A percentile compares a stretch with the other conserved stretches of the same genome.
phyloP scores from a whole-genome alignment of 1,140 invertebrate genomes.

The Charaxes varanes region DNA sequence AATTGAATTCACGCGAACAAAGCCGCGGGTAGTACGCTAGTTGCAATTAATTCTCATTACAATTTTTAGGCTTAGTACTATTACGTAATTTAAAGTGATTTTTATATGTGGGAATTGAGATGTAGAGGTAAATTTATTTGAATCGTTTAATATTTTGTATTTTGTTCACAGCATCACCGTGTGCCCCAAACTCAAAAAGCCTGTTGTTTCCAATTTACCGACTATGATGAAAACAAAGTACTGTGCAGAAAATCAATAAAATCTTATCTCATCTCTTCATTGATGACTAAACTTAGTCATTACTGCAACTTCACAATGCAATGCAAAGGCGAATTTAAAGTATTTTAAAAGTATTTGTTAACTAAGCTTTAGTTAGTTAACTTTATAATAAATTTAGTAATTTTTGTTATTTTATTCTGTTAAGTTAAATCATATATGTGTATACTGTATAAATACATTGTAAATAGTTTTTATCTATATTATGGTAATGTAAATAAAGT shows the following conservation, averaged over 20 bases:
- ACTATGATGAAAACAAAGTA: conserved; percentile 73
- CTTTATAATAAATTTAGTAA: too few relatives aligned
- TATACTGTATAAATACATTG: too few relatives aligned
- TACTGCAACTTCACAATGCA: conserved; percentile 10
- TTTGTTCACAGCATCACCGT: conserved; percentile 74
- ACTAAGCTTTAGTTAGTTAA: too few relatives aligned
- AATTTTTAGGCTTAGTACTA: too few relatives aligned
- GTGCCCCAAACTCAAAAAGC: conserved; percentile 74
- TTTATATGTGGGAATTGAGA: conserved; percentile 3
- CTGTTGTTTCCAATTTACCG: conserved; percentile 72
- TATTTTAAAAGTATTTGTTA: conserved; percentile 56
- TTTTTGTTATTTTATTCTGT: not conserved
- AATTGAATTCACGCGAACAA: too few relatives aligned
- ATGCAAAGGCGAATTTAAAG: conserved; percentile 35
- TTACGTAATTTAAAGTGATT: too few relatives aligned
- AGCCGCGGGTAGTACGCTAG: too few relatives aligned
- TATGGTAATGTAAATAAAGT: not conserved
- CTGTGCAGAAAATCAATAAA: conserved; percentile 55
- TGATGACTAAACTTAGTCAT: too few relatives aligned
- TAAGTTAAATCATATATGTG: not conserved
- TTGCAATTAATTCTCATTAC: too few relatives aligned
- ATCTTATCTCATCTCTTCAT: too few relatives aligned
- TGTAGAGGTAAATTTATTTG: too few relatives aligned
- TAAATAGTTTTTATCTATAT: too few relatives aligned
- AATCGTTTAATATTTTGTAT: conserved; percentile 3